These are phyloP conservation scores for Kryptolebias ocellatus DNA, from an alignment of 2,797 vertebrate genomes.

Conservation along the genomic window DNA sequence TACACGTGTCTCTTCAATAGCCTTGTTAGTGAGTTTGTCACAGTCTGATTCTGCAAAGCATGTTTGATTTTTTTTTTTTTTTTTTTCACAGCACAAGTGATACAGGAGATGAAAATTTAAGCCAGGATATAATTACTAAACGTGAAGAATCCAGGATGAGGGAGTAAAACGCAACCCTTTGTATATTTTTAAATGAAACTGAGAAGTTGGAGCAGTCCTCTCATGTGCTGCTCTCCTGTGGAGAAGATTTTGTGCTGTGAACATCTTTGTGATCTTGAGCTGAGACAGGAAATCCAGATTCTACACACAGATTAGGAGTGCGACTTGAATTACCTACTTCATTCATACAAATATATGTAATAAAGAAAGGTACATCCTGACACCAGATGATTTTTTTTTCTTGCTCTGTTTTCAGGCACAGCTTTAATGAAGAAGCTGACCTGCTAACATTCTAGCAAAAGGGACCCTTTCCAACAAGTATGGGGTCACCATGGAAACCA, in stretches of 20 bases:
- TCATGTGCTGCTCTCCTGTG: neutral
- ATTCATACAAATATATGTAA: slow-evolving; percentile 19
- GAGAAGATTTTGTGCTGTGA: neutral
- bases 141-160: neutral
- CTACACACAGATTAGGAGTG: neutral
- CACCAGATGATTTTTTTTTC: slow-evolving; percentile 46
- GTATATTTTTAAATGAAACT: slow-evolving; percentile 6
- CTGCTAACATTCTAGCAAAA: slow-evolving; percentile 80
- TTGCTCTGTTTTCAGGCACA: slow-evolving; percentile 81
- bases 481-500: slow-evolving; percentile 94
- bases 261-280: slow-evolving; percentile 10
- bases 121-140: slow-evolving; percentile 15
- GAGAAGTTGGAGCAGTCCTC: neutral
- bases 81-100: neutral
- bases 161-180: neutral
- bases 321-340: neutral
- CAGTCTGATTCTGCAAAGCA: slow-evolving; percentile 14
- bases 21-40: slow-evolving; percentile 3
- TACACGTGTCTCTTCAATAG: slow-evolving; percentile 10
- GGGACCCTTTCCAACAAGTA: slow-evolving; percentile 84
- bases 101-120: slow-evolving; percentile 6
- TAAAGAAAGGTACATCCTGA: slow-evolving; percentile 38
- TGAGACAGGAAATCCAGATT: neutral
- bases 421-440: slow-evolving; percentile 90
- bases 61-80: slow-evolving; percentile 23